A percentile compares a stretch with the other conserved stretches of the same genome.
Conservation (phyloP, 1,140 invertebrate genomes). For the Macrosteles quadrilineatus region DNA sequence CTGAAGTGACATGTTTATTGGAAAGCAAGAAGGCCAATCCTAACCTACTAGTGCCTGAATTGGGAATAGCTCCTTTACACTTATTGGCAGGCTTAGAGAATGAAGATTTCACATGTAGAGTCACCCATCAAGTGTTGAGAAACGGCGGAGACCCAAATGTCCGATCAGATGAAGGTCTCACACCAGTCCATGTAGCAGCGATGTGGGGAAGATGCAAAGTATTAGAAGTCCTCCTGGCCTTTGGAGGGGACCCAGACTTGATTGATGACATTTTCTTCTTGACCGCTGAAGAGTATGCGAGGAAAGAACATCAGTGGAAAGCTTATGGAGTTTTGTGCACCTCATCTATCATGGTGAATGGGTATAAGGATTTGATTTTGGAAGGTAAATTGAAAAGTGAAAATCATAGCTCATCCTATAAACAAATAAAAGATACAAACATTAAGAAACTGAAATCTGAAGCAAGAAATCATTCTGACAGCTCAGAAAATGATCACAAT, state of each 20-base stretch:
- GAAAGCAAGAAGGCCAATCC: background rate
- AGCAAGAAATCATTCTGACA: no score
- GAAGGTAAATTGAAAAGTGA: no score
- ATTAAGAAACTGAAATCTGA: no score
- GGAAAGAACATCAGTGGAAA: conserved; percentile 64
- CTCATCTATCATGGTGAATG: background rate
- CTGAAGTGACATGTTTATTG: background rate
- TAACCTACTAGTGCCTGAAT: background rate
- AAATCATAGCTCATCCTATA: no score
- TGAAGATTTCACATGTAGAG: background rate
- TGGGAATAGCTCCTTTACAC: background rate
- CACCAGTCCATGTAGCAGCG: conserved; percentile 81
- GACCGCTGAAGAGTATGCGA: conserved; percentile 71
- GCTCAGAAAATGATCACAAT: no score
- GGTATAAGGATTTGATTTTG: no score
- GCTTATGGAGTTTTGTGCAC: conserved; percentile 43
- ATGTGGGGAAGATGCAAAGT: conserved; percentile 73
- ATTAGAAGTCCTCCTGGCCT: conserved; percentile 68
- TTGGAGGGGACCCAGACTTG: conserved; percentile 69
- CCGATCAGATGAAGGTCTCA: conserved; percentile 68
- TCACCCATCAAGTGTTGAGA: background rate
- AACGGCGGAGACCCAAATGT: background rate
- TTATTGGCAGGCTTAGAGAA: background rate
- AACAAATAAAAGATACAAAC: no score
- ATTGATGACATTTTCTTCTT: conserved; percentile 63